Percentiles rank a stretch among this genome's conserved stretches.
Conservation (phyloP, 2,888 invertebrate genomes). For the Clanis bilineata region DNA sequence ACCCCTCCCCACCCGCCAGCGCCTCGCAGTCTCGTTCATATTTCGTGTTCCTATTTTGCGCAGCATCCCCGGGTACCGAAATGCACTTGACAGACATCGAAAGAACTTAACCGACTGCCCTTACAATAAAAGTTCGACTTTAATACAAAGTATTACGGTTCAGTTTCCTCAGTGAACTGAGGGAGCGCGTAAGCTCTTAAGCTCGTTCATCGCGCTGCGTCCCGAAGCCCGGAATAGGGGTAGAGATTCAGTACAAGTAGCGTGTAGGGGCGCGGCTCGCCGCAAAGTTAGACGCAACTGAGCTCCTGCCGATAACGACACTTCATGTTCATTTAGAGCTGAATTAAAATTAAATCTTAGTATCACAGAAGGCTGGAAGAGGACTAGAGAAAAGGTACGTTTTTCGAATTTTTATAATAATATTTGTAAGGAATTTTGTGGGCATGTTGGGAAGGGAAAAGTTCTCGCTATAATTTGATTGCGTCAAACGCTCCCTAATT, state of each 20-base stretch:
- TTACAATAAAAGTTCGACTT: constrained; percentile 34
- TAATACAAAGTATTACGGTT: constrained; percentile 31
- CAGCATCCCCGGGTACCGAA: constrained; percentile 82
- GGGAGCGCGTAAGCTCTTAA: constrained; percentile 41
- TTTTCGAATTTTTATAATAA: neutral
- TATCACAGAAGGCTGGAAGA: constrained; percentile 1
- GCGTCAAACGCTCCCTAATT: constrained; percentile 59
- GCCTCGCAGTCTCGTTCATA: constrained; percentile 83
- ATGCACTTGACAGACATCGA: constrained; percentile 75
- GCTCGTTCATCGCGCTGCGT: constrained; percentile 48
- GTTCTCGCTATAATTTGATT: constrained; percentile 56
- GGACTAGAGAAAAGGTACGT: constrained; percentile 11
- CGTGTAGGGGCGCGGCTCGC: constrained; percentile 82
- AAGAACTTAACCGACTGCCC: constrained; percentile 47
- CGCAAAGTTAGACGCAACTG: constrained; percentile 81
- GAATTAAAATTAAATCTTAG: constrained; percentile 32
- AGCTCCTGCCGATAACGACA: constrained; percentile 73
- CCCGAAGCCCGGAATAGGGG: constrained; percentile 79
- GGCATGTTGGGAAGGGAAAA: neutral
- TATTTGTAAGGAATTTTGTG: neutral
- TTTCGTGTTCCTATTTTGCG: constrained; percentile 83
- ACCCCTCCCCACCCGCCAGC: constrained; percentile 76
- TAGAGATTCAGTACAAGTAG: constrained; percentile 82
- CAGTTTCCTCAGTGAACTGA: constrained; percentile 25
- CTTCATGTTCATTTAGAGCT: constrained; percentile 55